Conservation (phyloP, 2,113 vertebrate genomes). For the Dasyornis broadbenti region DNA sequence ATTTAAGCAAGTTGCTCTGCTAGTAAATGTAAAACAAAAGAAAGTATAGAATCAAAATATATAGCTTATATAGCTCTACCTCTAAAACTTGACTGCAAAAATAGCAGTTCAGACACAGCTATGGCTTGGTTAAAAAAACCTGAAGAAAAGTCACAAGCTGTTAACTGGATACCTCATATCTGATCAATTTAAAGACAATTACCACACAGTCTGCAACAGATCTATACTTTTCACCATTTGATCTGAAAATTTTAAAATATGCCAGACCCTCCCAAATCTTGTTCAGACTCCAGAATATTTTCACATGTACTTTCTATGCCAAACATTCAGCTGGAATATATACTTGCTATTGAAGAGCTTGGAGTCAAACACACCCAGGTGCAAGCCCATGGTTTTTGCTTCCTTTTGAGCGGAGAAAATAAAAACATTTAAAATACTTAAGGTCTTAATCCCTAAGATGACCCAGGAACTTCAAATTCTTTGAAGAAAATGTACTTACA, state of each 20-base stretch:
- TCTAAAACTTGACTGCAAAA: background rate
- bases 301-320: background rate
- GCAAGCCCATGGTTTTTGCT: background rate
- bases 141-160: background rate
- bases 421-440: background rate
- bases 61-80: background rate
- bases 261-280: background rate
- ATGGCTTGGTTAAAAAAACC: background rate
- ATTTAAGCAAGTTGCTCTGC: background rate
- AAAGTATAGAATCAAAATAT: background rate
- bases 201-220: background rate
- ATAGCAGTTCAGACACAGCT: background rate
- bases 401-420: background rate
- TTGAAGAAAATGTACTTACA: background rate
- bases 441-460: background rate
- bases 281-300: background rate
- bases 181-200: background rate
- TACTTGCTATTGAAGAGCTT: background rate
- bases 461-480: background rate
- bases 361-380: background rate
- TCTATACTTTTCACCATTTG: background rate
- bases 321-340: background rate
- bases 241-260: background rate
- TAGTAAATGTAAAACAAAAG: background rate
- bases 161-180: background rate